These are phyloP conservation scores for Dinocampus coccinellae DNA, from an alignment of 2,888 invertebrate species.

Conservation along the genomic window DNA sequence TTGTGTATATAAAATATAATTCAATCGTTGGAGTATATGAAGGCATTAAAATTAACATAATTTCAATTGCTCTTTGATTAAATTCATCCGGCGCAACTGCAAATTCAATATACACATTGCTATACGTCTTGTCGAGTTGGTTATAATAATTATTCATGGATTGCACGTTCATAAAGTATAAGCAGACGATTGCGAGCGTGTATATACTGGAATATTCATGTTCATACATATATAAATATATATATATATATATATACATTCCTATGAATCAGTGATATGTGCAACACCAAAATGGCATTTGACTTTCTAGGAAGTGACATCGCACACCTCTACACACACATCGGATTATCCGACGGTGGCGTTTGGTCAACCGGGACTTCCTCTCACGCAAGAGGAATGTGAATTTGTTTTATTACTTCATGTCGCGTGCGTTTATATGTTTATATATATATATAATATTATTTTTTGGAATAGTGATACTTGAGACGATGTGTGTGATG, in stretches of 20 bases:
- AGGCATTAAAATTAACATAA: not conserved
- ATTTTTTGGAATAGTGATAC: constrained; percentile 12
- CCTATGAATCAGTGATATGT: not conserved
- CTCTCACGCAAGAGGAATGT: constrained; percentile 29
- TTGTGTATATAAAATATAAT: too few relatives aligned
- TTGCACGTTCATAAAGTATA: not conserved
- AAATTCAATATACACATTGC: not conserved
- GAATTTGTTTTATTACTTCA: constrained; percentile 29
- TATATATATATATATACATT: not conserved
- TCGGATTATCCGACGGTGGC: constrained; percentile 30
- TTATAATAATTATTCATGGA: not conserved
- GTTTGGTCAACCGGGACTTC: constrained; percentile 31
- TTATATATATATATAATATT: not conserved
- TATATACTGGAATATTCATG: not conserved
- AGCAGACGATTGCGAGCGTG: not conserved
- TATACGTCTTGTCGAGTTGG: not conserved
- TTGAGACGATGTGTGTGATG: constrained; percentile 25
- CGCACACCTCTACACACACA: constrained; percentile 26
- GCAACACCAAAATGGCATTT: constrained; percentile 12
- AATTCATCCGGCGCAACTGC: not conserved
- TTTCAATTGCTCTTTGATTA: constrained; percentile 1
- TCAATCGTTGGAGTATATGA: not conserved
- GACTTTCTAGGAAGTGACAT: constrained; percentile 35
- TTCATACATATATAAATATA: not conserved
- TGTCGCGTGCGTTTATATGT: not conserved